A percentile compares a stretch with the other conserved stretches of the same genome.
Conservation (phyloP, 2,888 invertebrate genomes). For the Malachius bipustulatus region DNA sequence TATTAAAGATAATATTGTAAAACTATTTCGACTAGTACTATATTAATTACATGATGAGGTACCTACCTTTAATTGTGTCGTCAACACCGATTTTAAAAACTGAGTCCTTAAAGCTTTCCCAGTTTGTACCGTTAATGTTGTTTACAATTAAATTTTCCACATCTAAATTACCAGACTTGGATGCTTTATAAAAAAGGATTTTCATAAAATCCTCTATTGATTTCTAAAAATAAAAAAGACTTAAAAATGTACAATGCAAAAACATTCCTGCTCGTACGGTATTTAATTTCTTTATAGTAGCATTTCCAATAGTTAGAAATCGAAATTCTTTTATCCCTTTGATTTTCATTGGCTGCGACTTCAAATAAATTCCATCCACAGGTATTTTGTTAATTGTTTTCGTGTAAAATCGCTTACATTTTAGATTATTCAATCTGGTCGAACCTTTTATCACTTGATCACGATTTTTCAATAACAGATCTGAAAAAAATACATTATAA, state of each 20-base stretch:
- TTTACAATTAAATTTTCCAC: conserved; percentile 28
- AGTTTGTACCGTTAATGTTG: conserved; percentile 28
- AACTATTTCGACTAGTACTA: no score
- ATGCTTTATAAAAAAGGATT: no score
- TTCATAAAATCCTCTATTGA: no score
- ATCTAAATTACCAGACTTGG: conserved; percentile 13
- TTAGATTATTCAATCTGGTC: conserved; percentile 21
- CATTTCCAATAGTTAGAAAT: conserved; percentile 17
- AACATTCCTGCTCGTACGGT: conserved; percentile 15
- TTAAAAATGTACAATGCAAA: no score
- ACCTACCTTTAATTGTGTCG: conserved; percentile 22
- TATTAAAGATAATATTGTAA: no score
- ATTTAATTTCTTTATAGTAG: conserved; percentile 19
- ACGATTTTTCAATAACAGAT: conserved; percentile 20
- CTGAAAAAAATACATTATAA: no score
- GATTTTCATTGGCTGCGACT: conserved; percentile 19
- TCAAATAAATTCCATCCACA: conserved; percentile 25
- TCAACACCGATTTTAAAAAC: conserved; percentile 26
- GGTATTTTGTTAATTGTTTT: conserved; percentile 24
- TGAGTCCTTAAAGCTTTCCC: conserved; percentile 27
- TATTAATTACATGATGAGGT: no score
- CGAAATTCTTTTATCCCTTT: conserved; percentile 26
- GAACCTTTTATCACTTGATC: conserved; percentile 19
- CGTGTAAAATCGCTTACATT: conserved; percentile 19
- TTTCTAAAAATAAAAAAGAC: no score